These are phyloP conservation scores for Capricornis sumatraensis DNA, from an alignment of 2,113 vertebrate genomes.

Conservation along the genomic window DNA sequence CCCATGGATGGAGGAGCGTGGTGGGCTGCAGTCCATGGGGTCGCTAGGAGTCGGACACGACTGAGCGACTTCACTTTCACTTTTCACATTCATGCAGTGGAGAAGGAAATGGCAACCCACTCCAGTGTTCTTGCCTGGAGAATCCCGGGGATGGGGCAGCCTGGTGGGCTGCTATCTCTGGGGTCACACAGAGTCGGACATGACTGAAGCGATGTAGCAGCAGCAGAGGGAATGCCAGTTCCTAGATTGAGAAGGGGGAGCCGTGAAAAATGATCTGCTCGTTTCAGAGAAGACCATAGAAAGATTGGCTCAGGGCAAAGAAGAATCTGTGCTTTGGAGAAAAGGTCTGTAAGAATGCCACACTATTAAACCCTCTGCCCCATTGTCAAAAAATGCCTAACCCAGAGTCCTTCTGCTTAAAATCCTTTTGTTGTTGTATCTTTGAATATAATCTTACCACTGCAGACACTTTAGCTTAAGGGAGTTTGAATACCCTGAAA, in stretches of 20 bases:
- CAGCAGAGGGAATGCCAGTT: not conserved
- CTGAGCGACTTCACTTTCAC: too few species aligned
- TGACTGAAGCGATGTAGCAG: too few species aligned
- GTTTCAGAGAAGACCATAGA: slow-evolving; percentile 9
- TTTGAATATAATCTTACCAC: slow-evolving; percentile 24
- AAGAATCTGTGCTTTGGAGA: slow-evolving; percentile 28
- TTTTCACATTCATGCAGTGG: too few species aligned
- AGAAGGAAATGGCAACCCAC: too few species aligned
- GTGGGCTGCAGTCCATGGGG: too few species aligned
- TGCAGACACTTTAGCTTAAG: slow-evolving; percentile 23
- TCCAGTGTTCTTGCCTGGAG: too few species aligned
- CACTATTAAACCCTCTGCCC: not conserved
- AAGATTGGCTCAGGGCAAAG: slow-evolving; percentile 13
- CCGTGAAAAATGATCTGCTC: not conserved
- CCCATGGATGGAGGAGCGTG: too few species aligned
- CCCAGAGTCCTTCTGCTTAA: slow-evolving; percentile 24
- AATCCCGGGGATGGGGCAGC: too few species aligned
- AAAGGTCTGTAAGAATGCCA: not conserved
- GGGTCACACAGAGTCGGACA: too few species aligned
- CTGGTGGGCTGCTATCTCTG: too few species aligned
- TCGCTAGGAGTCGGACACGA: too few species aligned
- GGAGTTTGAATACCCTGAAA: slow-evolving; percentile 44
- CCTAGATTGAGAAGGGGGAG: not conserved
- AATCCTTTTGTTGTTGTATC: slow-evolving; percentile 35
- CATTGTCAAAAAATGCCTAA: not conserved